Evolutionary conservation across 2,113 vertebrate species (phyloP), one percentile per base, ranked within the genome.

Genomic region (Gadus macrocephalus): DNA sequence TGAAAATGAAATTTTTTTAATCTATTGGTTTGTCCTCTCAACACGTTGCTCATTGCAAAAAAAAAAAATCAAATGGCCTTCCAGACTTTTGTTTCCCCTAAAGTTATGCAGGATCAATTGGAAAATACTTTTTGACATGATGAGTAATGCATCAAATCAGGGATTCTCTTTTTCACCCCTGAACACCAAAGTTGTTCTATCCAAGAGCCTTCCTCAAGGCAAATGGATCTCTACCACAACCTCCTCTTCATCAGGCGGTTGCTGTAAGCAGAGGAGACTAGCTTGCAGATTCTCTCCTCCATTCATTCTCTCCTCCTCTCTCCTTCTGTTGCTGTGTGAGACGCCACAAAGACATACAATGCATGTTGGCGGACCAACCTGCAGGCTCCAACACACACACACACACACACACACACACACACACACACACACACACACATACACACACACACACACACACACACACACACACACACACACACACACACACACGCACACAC

Each of bases 101-200:
- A 87, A 84, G 77, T 86, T 83, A 71, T 67, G 9, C 16, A 0
- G 72, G 80, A 86, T 85, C 83, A 81, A 86, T 80, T 83, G 83
- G 77, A 84, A 83, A 86, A 87, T 83, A 78, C 79, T 80, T 87
- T 87, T 73, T 84, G 86, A 86, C 86, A 84, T 73, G 70, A 78
- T 88, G 84, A 88, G 81, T 88, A 86, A 88, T 83, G 82, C 81
- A 78, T 86, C 76, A 82, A 81, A 88, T 82, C 19, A 58, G 55
- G 81, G 74, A 77, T 76, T 78, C 74, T 76, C 69, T 81, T 72
- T n/a, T 14, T 25, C 19, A 19, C 60, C 60, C 72, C 55, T 58
- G 55, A 78, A 75, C 81, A 83, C 77, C 72, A 53, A 6, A 16
- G 64, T 76, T 68, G 66, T 75, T 81, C 71, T 75, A 79, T 86